Base-by-base conservation (phyloP, 2,113 vertebrate species). In the Stomatorhinus ivindoensis region DNA sequence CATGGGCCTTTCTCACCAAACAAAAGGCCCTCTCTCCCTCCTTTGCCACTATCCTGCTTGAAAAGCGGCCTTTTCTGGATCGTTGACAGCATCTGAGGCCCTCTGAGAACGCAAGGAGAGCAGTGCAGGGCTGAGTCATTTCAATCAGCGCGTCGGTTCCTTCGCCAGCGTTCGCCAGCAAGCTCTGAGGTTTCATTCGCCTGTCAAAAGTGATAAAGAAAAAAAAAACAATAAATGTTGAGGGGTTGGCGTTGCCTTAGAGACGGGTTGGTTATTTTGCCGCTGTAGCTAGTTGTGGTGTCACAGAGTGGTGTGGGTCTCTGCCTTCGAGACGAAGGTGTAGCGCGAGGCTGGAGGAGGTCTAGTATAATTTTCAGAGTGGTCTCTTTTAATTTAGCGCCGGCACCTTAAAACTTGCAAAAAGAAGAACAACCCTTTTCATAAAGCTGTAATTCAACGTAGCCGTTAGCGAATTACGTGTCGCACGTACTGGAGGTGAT, bases 341-440 rank as follows among this genome's bases (percentile, higher is more conserved):
- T 48, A 86, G 47, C 55, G 39, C 31, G 50, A 88, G n/a, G 9
- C 51, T 90, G 31, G 10, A 55, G 48, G 35, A 87, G 82, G 58
- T 35, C 47, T 46, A 58, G 31, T 35, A 82, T 42, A 17, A 69
- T 90, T 80, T 80, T 80, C 73, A 80, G 73, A 42, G 73, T 6
- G 86, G 27, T 88, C 50, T 83, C 65, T 21, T 8, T 31, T 46
- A n/a, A 17, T 83, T 90, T 53, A 90, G 87, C 42, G 88, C 44
- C 39, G 87, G 87, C 51, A 47, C 88, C 85, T 91, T 88, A 85
- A 53, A 88, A 84, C 86, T 51, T 73, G 58, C 91, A 90, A 76
- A 13, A 92, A 86, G 90, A 84, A 24, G 69, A 65, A 90, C 93
- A 92, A 92, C 93, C 94, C 93, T 89, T 44, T 84, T 89, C 53